Base-by-base conservation (phyloP, 2,797 vertebrate species). In the Paedocypris micromegethes region DNA sequence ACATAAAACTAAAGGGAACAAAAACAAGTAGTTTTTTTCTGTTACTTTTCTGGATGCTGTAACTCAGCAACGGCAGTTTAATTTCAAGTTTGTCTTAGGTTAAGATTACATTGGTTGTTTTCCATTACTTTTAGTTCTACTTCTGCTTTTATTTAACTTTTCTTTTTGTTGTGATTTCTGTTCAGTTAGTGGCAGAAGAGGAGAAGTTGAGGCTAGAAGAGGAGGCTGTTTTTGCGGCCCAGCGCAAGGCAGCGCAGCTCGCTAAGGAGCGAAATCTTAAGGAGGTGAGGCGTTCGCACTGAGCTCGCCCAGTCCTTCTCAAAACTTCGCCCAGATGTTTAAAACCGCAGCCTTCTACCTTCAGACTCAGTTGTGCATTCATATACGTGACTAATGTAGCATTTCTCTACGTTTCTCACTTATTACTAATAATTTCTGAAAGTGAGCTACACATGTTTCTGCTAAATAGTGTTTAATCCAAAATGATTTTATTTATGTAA, bases 121-220 rank as follows among this genome's bases (percentile, higher is more conserved):
- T 70, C 56, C 67, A 70, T 72, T 58, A 52, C 63, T 55, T 74
- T 72, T 70, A 55, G 51, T 80, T 81, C 82, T 74, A n/a, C 54
- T 75, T 64, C 39, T 87, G 48, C 61, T 75, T 77, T 78, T 76
- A 56, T 73, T 79, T 57, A 81, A 60, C 83, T 77, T 81, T 58
- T 77, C 85, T 89, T 80, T 85, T 53, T 93, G 91, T 87, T 89
- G 90, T 91, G 91, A 88, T 94, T 91, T 88, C 89, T 93, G 88
- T 77, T 90, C 93, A 99, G 97, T 96, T 98, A 96, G 94, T 93
- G 91, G 93, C 92, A 93, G 92, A 96, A 89, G 97, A 99, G 88
- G 94, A 99, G 93, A 93, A 93, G 91, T 96, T 99, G 88, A 97
- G 91, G 92, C 90, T 95, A 97, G 96, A 99, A 94, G 97, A 99